Base-by-base conservation (phyloP, 1,140 invertebrate species). In the Reticulitermes speratus region DNA sequence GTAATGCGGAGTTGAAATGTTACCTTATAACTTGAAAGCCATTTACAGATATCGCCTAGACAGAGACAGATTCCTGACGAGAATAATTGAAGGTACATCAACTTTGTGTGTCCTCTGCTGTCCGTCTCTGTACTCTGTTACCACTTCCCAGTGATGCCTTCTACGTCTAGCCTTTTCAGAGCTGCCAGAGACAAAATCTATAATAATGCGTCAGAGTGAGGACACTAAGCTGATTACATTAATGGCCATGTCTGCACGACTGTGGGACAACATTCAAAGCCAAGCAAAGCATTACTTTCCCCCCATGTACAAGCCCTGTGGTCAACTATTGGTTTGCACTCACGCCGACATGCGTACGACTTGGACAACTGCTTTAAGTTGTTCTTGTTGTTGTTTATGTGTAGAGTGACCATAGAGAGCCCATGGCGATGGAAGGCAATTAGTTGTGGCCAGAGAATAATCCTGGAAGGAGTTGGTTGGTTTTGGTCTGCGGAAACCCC, bases 371-470 rank as follows among this genome's bases (percentile, higher is more conserved):
- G 14, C n/a, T 75, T 75, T 6, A 75, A 75, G 25, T 75, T 75
- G n/a, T 25, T 30, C 65, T 30, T n/a, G 65, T 75, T 65, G 59
- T 65, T 65, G 59, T 65, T 65, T 65, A 65, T 65, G 59, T 65
- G 19, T 23, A 65, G 59, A n/a, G 25, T 8, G 59, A n/a, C 59
- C 59, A 75, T n/a, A 75, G 25, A 16, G 25, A 30, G n/a, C 59
- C 59, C 7, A 21, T 8, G 65, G 65, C 65, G 14, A 75, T 75
- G 65, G 65, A 75, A 75, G 65, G 65, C 65, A 75, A 75, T 75
- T 75, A 75, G 65, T 75, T 75, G 65, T 75, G 65, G 65, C 65
- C 65, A 75, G 65, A 25, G 65, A 75, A 75, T 75, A 75, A 75
- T 75, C 65, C 65, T 8, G 1, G 65, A 30, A 75, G n/a, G 65